phyloP scores from a whole-genome alignment of 2,113 vertebrate genomes.

The Peromyscus polionotus region DNA sequence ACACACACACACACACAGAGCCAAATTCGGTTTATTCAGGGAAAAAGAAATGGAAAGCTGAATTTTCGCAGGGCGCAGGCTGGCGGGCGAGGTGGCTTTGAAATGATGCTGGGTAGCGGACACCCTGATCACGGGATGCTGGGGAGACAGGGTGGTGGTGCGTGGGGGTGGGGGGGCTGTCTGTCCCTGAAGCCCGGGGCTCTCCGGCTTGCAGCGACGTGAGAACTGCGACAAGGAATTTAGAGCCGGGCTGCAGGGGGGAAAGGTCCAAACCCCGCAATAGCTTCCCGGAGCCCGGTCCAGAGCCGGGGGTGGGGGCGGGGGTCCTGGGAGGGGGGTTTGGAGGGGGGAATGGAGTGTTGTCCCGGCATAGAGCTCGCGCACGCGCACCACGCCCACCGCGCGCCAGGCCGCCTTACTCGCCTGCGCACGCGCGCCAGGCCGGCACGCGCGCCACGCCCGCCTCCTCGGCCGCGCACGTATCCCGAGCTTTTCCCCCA shows the following conservation, averaged over 20 bases:
- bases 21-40: not conserved
- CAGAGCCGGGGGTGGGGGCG: not conserved
- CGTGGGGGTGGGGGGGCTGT: too few species aligned
- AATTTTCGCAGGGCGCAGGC: not conserved
- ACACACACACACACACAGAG: not conserved
- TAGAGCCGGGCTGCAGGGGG: rapidly evolving
- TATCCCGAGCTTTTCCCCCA: too few species aligned
- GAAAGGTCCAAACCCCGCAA: not conserved
- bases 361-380: not conserved
- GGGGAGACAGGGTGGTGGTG: not conserved
- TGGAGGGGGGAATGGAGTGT: rapidly evolving
- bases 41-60: conserved; percentile 12
- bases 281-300: not conserved
- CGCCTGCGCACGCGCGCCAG: not conserved
- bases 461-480: not conserved
- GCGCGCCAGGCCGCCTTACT: not conserved
- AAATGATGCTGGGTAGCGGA: not conserved
- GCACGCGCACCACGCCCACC: conserved; percentile 17
- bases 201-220: not conserved
- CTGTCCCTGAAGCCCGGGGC: too few species aligned
- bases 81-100: too few species aligned
- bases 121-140: not conserved
- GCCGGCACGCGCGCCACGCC: conserved; percentile 30
- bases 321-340: too few species aligned
- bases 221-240: rapidly evolving